Percentiles rank a stretch among this genome's conserved stretches.
These are phyloP conservation scores for Thermophis baileyi DNA, from an alignment of 2,113 vertebrate species.

Conservation along the genomic window DNA sequence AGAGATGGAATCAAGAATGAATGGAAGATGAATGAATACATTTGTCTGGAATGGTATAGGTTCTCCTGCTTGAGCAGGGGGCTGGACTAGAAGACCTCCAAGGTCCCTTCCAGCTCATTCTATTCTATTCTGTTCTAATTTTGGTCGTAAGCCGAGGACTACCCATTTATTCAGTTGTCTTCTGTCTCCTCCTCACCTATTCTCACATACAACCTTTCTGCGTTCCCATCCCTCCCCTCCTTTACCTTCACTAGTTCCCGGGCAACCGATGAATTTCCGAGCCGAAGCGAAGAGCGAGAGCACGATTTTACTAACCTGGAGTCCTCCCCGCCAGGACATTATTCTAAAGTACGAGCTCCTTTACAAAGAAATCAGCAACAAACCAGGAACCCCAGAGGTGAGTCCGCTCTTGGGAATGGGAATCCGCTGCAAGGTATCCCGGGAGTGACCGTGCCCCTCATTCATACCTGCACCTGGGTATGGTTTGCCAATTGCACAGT, in stretches of 20 bases:
- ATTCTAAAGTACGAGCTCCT: constrained; percentile 90
- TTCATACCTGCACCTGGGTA: not conserved
- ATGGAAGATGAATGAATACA: not conserved
- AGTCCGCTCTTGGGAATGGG: not conserved
- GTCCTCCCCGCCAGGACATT: constrained; percentile 88
- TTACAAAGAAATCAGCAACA: constrained; percentile 76
- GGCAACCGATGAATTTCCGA: constrained; percentile 93
- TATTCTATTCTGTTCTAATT: not conserved
- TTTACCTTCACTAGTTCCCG: constrained; percentile 77
- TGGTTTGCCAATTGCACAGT: too few relatives aligned
- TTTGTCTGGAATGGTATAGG: not conserved
- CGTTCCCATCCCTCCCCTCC: not conserved
- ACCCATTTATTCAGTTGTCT: not conserved
- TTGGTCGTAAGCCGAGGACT: not conserved
- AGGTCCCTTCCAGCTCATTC: not conserved
- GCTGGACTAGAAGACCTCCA: not conserved
- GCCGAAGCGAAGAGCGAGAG: constrained; percentile 90
- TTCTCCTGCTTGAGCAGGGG: not conserved
- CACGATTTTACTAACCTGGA: constrained; percentile 88
- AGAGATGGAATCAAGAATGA: not conserved
- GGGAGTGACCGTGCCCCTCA: not conserved
- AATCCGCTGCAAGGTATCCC: too few relatives aligned
- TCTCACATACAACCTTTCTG: not conserved
- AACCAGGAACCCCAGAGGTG: constrained; percentile 58
- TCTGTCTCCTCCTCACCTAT: not conserved